Evolutionary conservation across 1,140 invertebrate species (phyloP), one percentile per base, ranked within the genome.

Genomic region (Subanguina moxae): DNA sequence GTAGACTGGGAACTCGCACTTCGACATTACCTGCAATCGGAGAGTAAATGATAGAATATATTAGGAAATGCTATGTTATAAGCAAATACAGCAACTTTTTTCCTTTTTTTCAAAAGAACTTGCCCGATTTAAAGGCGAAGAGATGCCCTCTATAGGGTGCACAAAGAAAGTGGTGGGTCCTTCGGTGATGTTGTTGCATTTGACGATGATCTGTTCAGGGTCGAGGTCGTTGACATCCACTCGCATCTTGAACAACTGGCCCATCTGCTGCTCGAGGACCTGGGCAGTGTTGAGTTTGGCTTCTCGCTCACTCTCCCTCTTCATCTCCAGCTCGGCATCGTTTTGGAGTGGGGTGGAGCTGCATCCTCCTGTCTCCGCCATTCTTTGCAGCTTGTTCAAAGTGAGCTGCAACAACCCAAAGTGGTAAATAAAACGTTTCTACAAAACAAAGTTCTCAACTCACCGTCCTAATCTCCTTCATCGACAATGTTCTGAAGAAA

Each of bases 121-220:
- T 30, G 94, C 79, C n/a, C 83, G 83, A 77, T 87, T 86, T 61
- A 95, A 83, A 1, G 88, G 85, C 1, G 86, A 85, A 0, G 89
- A 88, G 65, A 89, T 87, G 71, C 94, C 94, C 86, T 97, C 94
- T 72, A 97, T 93, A 0, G 93, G 91, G 84, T 94, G 91, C 32
- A 94, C 85, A 58, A 91, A 85, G 80, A 91, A 91, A 17, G 91
- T 79, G 11, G 88, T 86, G 1, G 79, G 76, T 1, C 75, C 79
- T 15, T 77, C 76, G 57, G 76, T 75, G 62, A 82, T 76, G 11
- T 79, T 77, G 57, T 88, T 88, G 13, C 87, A 73, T 17, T 79
- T 75, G 0, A 87, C 80, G 19, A 87, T 68, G 19, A 80, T 78
- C 57, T 85, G 67, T 32, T 75, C 80, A 9, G 87, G 87, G 68